phyloP scores from a whole-genome alignment of 2,888 invertebrate genomes.

The Pristionchus fissidentatus region DNA sequence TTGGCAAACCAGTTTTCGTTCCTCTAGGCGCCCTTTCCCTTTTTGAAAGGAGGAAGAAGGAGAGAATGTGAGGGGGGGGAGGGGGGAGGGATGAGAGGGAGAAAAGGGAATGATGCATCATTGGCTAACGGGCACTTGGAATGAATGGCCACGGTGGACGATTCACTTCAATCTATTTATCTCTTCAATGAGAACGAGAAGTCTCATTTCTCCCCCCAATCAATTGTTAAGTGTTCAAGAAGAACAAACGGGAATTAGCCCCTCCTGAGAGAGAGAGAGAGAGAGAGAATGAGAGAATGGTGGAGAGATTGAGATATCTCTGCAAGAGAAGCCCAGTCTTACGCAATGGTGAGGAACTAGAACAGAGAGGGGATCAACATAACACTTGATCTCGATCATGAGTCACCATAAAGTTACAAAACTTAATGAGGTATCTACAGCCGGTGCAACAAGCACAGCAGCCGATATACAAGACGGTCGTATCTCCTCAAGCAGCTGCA shows the following conservation, averaged over 20 bases:
- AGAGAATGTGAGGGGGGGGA: background rate
- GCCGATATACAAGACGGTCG: background rate
- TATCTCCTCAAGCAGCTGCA: background rate
- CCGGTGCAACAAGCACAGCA: conserved; percentile 12
- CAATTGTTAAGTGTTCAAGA: background rate
- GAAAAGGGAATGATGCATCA: too few relatives aligned
- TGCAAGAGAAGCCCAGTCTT: background rate
- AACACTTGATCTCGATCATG: too few relatives aligned
- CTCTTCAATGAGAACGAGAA: background rate
- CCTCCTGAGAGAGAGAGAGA: too few relatives aligned
- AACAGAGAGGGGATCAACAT: background rate
- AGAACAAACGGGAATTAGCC: conserved; percentile 15
- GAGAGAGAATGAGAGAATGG: background rate
- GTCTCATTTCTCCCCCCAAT: background rate
- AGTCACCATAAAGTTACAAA: too few relatives aligned
- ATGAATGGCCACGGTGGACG: conserved; percentile 3
- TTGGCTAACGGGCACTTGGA: conserved; percentile 31
- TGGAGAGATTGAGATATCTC: conserved; percentile 45
- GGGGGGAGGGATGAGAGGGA: background rate
- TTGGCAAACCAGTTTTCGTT: too few relatives aligned
- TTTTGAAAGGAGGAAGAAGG: conserved; percentile 27
- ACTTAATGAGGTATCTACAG: too few relatives aligned
- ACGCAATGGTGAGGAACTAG: background rate
- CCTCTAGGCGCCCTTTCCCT: conserved; percentile 30
- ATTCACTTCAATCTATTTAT: conserved; percentile 35